Evolutionary conservation across 2,797 vertebrate species (phyloP).

Genomic region (Vespertilio murinus): DNA sequence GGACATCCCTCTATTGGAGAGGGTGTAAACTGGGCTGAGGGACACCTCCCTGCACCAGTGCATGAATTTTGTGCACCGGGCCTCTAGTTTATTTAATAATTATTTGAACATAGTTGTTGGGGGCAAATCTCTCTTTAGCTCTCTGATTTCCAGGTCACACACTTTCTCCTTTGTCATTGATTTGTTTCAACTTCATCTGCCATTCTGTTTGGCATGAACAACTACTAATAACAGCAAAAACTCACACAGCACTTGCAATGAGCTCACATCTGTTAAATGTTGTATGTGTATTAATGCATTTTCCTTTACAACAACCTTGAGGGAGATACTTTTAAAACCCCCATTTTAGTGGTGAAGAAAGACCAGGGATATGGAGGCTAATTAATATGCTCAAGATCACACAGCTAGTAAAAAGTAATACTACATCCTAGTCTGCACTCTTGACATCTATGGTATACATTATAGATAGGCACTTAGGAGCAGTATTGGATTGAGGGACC

Average conservation of each 20-base stretch:
- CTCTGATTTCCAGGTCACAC: neutral
- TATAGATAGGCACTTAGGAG: neutral
- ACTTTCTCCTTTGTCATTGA: neutral
- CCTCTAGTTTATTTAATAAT: neutral
- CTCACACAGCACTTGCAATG: neutral
- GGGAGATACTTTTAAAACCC: neutral
- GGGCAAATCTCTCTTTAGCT: neutral
- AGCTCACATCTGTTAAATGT: neutral
- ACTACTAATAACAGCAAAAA: neutral
- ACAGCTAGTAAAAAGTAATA: neutral
- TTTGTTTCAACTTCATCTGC: neutral
- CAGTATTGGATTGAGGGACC: neutral
- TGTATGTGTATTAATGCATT: neutral
- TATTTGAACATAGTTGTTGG: neutral
- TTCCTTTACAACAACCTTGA: neutral
- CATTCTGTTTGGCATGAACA: neutral
- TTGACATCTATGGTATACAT: neutral
- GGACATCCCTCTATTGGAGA: no score
- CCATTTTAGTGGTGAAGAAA: conserved; percentile 12
- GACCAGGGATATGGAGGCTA: neutral
- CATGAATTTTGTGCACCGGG: no score
- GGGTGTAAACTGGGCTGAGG: no score
- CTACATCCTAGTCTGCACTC: neutral
- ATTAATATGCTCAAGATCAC: neutral
- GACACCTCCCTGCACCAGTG: no score